Percentiles rank a stretch among this genome's conserved stretches.
Conservation (phyloP, 1,140 invertebrate genomes). For the Sycophila sp. region DNA sequence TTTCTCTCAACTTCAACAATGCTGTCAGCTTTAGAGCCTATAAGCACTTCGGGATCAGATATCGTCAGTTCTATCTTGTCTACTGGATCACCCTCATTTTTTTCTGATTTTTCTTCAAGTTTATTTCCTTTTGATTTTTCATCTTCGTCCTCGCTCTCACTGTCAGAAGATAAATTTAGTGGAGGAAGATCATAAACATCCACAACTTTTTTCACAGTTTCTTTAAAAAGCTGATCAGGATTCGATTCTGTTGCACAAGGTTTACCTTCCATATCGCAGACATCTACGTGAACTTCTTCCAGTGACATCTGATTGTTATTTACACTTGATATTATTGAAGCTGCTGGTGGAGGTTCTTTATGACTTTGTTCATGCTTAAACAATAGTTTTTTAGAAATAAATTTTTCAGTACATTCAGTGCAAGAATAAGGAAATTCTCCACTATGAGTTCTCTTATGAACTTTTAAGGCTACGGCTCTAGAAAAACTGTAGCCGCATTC, state of each 20-base stretch:
- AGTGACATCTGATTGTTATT: neutral
- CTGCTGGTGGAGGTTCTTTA: conserved; percentile 57
- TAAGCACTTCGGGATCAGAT: conserved; percentile 4
- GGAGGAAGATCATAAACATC: conserved; percentile 80
- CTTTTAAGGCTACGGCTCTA: conserved; percentile 80
- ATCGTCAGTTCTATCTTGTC: conserved; percentile 8
- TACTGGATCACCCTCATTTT: conserved; percentile 14
- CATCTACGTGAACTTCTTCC: conserved; percentile 19
- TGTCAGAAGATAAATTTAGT: conserved; percentile 81
- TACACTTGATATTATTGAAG: neutral
- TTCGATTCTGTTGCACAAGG: neutral
- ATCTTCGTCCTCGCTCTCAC: conserved; percentile 75
- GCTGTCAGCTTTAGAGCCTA: conserved; percentile 37
- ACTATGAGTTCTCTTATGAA: conserved; percentile 82
- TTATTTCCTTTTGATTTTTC: conserved; percentile 47
- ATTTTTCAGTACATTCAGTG: conserved; percentile 77
- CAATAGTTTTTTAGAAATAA: conserved; percentile 83
- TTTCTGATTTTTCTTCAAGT: conserved; percentile 40
- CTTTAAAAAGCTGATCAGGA: conserved; percentile 40
- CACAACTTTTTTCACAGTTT: conserved; percentile 62
- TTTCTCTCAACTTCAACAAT: conserved; percentile 55
- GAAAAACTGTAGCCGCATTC: conserved; percentile 80
- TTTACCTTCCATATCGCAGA: conserved; percentile 15
- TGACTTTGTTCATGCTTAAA: conserved; percentile 74
- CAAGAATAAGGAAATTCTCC: conserved; percentile 78